A percentile compares a stretch with the other conserved stretches of the same genome.
phyloP scores from a whole-genome alignment of 1,140 invertebrate species.

The Odontomachus brunneus region DNA sequence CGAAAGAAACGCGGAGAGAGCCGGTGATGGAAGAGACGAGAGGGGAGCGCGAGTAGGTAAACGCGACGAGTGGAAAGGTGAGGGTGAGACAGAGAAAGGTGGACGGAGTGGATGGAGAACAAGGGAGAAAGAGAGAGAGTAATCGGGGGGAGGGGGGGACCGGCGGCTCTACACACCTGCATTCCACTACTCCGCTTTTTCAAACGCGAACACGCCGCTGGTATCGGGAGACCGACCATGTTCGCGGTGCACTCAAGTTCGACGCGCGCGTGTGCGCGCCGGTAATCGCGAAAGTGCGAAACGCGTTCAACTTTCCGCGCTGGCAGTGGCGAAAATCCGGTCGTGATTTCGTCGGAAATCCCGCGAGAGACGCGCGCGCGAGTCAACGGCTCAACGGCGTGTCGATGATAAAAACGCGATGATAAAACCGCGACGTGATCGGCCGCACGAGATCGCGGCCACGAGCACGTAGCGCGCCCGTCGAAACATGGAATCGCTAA shows the following conservation, averaged over 20 bases:
- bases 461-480: no score
- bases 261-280: neutral
- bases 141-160: constrained; percentile 17
- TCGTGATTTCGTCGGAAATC: neutral
- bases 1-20: constrained; percentile 8
- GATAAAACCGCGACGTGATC: neutral
- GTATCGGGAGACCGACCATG: constrained; percentile 17
- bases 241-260: constrained; percentile 15
- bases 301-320: neutral
- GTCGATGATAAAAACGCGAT: neutral
- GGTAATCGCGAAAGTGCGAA: constrained; percentile 25
- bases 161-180: constrained; percentile 63
- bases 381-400: no score
- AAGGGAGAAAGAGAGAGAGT: constrained; percentile 27
- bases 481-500: neutral
- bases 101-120: neutral
- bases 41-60: constrained; percentile 12
- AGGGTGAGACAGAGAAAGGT: constrained; percentile 21
- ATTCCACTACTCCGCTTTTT: constrained; percentile 64
- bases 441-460: neutral
- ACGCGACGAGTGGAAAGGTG: constrained; percentile 17
- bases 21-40: neutral
- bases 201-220: constrained; percentile 29
- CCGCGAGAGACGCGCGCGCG: no score
- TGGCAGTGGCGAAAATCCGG: neutral